A percentile compares a stretch with the other conserved stretches of the same genome.
These are phyloP conservation scores for Trogon melanurus DNA, from an alignment of 2,113 vertebrate genomes.

Conservation along the genomic window DNA sequence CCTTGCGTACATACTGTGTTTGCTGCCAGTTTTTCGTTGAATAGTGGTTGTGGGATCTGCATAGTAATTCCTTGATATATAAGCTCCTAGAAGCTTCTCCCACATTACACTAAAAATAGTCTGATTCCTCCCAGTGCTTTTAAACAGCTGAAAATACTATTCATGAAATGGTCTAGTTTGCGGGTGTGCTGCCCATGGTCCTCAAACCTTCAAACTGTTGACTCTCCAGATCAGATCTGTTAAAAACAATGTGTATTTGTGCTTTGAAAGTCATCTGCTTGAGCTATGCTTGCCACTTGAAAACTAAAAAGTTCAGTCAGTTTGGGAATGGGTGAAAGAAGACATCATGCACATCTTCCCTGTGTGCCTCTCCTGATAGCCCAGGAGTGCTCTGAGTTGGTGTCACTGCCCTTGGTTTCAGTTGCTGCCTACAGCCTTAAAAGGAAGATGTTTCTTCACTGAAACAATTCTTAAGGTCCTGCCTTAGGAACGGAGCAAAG, in stretches of 20 bases:
- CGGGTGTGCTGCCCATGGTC: not conserved
- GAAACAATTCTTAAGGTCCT: not conserved
- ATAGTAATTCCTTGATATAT: not conserved
- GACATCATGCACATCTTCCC: not conserved
- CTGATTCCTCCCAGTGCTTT: not conserved
- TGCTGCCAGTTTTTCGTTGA: not conserved
- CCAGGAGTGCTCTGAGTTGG: not conserved
- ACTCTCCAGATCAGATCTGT: not conserved
- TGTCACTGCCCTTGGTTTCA: not conserved
- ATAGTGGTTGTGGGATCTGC: not conserved
- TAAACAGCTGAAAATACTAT: not conserved
- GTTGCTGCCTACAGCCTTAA: not conserved
- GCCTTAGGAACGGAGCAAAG: not conserved
- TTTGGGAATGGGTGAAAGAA: not conserved
- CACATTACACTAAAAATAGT: not conserved
- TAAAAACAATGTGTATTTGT: not conserved
- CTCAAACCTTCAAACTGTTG: not conserved
- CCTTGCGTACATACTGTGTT: not conserved
- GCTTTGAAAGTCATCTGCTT: rapidly evolving
- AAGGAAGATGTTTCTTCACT: not conserved
- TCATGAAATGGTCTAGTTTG: not conserved
- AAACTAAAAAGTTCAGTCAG: not conserved
- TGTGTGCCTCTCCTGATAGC: not conserved
- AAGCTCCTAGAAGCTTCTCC: not conserved
- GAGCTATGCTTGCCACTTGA: not conserved